Conservation (phyloP, 2,113 vertebrate genomes). For the Cinclus cinclus region DNA sequence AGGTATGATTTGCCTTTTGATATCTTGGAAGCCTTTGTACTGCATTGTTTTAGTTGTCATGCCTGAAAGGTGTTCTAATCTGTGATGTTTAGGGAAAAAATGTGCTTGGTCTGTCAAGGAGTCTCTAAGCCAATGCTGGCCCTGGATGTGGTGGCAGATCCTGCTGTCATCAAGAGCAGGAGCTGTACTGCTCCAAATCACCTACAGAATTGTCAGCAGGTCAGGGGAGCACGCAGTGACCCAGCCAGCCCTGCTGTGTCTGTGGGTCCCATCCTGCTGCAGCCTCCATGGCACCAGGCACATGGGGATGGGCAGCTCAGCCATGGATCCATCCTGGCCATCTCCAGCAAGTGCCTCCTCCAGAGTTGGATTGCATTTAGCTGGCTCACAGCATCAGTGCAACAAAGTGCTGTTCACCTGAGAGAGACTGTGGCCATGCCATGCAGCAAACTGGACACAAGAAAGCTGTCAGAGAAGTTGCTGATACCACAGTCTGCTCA, state of each 20-base stretch:
- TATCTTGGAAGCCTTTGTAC: neutral
- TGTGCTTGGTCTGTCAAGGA: neutral
- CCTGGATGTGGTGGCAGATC: neutral
- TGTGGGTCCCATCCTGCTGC: neutral
- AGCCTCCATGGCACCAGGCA: accelerated
- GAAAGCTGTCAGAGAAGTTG: neutral
- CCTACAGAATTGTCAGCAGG: accelerated
- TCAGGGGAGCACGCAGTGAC: accelerated
- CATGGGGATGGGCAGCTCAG: neutral
- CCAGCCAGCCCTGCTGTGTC: accelerated
- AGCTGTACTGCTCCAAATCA: neutral
- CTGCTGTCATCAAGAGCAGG: accelerated
- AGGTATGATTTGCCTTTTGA: neutral
- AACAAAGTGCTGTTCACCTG: neutral
- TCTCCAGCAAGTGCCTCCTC: accelerated
- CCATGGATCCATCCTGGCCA: neutral
- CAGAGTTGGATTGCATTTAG: neutral
- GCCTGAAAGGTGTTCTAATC: neutral
- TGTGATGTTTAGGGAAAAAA: neutral
- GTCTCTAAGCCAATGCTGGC: neutral
- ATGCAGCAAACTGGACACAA: accelerated
- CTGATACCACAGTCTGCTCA: neutral
- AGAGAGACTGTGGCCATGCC: neutral
- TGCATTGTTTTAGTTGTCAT: neutral
- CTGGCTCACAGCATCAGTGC: neutral